A percentile compares a stretch with the other conserved stretches of the same genome.
phyloP scores from a whole-genome alignment of 2,113 vertebrate species.

The Nymphicus hollandicus region DNA sequence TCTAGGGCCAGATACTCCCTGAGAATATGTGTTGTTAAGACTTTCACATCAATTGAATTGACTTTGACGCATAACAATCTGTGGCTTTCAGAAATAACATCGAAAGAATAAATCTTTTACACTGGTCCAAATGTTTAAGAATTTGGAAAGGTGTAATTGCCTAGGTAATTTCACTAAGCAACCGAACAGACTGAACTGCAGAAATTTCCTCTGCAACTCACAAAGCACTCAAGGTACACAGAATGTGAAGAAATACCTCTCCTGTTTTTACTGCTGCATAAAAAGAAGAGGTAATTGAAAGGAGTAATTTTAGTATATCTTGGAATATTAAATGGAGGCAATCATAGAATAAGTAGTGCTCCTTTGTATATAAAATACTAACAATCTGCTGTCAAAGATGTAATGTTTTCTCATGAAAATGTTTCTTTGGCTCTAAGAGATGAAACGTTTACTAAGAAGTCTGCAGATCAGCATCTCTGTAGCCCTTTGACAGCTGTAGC shows the following conservation, averaged over 20 bases:
- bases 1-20: neutral
- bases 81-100: constrained; percentile 11
- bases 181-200: neutral
- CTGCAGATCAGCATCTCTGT: constrained; percentile 40
- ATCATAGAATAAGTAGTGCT: constrained; percentile 2
- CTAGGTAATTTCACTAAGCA: neutral
- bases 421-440: neutral
- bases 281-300: constrained; percentile 6
- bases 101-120: constrained; percentile 5
- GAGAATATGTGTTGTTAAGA: constrained; percentile 9
- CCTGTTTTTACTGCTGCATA: neutral
- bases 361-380: constrained; percentile 54
- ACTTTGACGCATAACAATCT: constrained; percentile 46
- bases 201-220: neutral
- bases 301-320: constrained; percentile 41
- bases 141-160: neutral
- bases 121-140: neutral
- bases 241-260: constrained; percentile 5
- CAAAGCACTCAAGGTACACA: neutral
- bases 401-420: neutral
- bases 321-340: constrained; percentile 39
- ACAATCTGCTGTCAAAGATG: constrained; percentile 30
- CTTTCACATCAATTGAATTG: neutral
- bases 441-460: constrained; percentile 25
- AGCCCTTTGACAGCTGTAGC: constrained; percentile 25